These are phyloP conservation scores for Hydra vulgaris DNA, from an alignment of 30 jellyfish, hydroid and myxozoan species.

Conservation along the genomic window DNA sequence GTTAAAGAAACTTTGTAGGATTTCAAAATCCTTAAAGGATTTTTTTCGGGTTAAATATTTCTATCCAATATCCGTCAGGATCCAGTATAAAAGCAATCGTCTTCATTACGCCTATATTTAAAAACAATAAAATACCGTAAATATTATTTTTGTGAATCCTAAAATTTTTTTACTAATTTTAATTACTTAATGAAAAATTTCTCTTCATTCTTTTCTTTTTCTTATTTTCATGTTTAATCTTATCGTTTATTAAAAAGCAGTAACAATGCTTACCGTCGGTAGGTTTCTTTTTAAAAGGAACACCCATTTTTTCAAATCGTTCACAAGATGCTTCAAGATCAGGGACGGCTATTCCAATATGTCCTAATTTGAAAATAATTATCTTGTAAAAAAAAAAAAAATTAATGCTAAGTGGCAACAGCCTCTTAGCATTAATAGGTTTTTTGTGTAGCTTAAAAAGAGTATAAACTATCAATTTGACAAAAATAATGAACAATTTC, in stretches of 20 bases:
- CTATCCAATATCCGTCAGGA: conserved; percentile 88
- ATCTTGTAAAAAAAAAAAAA: background rate
- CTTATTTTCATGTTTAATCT: too few species aligned
- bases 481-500: too few species aligned
- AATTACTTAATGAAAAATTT: background rate
- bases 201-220: too few species aligned
- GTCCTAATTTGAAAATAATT: conserved; percentile 29
- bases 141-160: too few species aligned
- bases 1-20: too few species aligned
- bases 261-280: conserved; percentile 42
- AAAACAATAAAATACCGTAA: too few species aligned
- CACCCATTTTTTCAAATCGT: conserved; percentile 72
- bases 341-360: conserved; percentile 83
- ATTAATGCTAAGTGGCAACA: background rate
- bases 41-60: conserved; percentile 39
- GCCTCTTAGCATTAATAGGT: too few species aligned
- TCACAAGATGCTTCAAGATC: conserved; percentile 78
- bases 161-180: too few species aligned
- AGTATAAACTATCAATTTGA: too few species aligned
- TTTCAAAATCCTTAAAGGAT: too few species aligned
- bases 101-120: conserved; percentile 57
- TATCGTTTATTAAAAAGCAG: too few species aligned
- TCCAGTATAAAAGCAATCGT: conserved; percentile 76
- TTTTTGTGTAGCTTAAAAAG: too few species aligned
- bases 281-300: conserved; percentile 64